Evolutionary conservation across 2,113 vertebrate genomes (phyloP).

Genomic region (Takifugu flavidus): DNA sequence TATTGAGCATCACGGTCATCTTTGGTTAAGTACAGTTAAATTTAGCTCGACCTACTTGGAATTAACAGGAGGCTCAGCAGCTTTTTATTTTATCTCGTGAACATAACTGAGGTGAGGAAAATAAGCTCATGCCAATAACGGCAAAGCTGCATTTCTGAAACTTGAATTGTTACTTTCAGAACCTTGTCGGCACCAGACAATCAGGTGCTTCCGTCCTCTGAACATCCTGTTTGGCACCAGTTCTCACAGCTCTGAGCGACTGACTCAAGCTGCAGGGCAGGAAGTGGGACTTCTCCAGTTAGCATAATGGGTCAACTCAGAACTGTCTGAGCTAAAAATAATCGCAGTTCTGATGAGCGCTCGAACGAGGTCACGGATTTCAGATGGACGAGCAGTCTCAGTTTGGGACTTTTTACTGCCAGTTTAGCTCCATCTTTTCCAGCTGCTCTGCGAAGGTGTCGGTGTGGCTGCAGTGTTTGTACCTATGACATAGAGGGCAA

Average conservation of each 20-base stretch:
- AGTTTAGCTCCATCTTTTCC: background rate
- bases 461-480: constrained; percentile 1
- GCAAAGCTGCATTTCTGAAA: background rate
- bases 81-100: background rate
- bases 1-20: constrained; percentile 16
- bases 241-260: background rate
- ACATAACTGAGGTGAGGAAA: background rate
- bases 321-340: too few relatives aligned
- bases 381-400: constrained; percentile 3
- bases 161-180: too few relatives aligned
- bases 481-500: constrained; percentile 95
- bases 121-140: background rate
- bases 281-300: constrained; percentile 24
- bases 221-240: constrained; percentile 61
- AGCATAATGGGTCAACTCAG: background rate
- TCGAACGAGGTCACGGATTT: background rate
- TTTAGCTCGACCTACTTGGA: constrained; percentile 42
- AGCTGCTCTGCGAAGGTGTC: background rate
- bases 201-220: constrained; percentile 37
- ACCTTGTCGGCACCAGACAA: background rate
- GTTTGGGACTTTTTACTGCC: background rate
- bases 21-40: constrained; percentile 24
- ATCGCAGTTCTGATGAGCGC: too few relatives aligned
- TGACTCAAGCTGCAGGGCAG: constrained; percentile 29
- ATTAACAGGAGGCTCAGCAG: constrained; percentile 8